A percentile compares a stretch with the other conserved stretches of the same genome.
These are phyloP conservation scores for Turritopsis dohrnii DNA, from an alignment of 30 jellyfish, hydroid and myxozoan genomes.

Conservation along the genomic window DNA sequence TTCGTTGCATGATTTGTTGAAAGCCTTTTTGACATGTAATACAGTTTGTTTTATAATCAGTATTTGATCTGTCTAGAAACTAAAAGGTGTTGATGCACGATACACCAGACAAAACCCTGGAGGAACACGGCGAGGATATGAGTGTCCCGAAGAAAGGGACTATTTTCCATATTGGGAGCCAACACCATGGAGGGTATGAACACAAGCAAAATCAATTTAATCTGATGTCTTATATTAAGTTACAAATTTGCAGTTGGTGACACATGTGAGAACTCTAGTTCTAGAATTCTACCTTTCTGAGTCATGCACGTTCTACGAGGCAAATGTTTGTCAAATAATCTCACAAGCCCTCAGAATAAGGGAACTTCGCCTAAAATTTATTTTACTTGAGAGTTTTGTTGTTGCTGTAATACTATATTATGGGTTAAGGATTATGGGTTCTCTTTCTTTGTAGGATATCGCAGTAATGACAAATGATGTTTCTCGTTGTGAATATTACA, in stretches of 20 bases:
- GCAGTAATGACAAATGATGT: constrained; percentile 74
- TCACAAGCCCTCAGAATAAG: no score
- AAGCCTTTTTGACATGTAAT: neutral
- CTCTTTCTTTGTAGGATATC: constrained; percentile 48
- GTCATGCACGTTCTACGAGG: neutral
- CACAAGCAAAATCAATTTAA: no score
- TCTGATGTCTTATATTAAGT: no score
- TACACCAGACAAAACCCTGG: constrained; percentile 93
- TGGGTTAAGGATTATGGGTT: neutral
- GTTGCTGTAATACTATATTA: no score
- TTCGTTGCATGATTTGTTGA: neutral
- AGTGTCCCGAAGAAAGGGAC: constrained; percentile 98
- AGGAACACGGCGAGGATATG: constrained; percentile 95
- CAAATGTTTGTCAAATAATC: neutral
- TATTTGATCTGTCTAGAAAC: constrained; percentile 3
- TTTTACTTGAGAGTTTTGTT: no score
- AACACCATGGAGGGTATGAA: constrained; percentile 88
- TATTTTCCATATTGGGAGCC: constrained; percentile 97
- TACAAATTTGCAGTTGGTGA: no score
- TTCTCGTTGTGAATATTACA: constrained; percentile 53
- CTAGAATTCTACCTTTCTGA: neutral
- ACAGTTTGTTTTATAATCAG: neutral
- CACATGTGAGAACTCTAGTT: no score
- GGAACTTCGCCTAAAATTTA: no score
- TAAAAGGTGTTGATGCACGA: constrained; percentile 51